Conservation (phyloP, 2,888 invertebrate species). For the Pyralis farinalis region DNA sequence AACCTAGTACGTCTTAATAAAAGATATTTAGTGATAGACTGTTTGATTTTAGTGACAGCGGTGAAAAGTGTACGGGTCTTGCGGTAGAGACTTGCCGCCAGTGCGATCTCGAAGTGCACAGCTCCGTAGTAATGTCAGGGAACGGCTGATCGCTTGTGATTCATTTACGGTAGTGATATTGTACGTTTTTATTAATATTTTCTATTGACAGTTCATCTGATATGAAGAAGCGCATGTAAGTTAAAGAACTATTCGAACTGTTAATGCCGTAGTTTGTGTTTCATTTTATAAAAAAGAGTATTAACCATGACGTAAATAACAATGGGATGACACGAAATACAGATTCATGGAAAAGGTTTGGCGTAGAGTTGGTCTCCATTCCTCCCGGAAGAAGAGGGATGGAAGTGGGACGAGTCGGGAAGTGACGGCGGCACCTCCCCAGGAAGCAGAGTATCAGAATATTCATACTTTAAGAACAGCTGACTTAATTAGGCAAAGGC, state of each 20-base stretch:
- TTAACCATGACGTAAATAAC: conserved; percentile 35
- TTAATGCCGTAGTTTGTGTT: conserved; percentile 10
- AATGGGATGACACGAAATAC: conserved; percentile 76
- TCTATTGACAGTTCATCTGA: conserved; percentile 25
- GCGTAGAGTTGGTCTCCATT: conserved; percentile 80
- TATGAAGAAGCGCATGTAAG: neutral
- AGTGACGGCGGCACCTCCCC: conserved; percentile 59
- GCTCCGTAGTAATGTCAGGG: conserved; percentile 54
- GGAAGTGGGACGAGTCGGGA: conserved; percentile 74
- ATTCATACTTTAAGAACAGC: conserved; percentile 75
- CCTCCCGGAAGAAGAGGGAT: conserved; percentile 80
- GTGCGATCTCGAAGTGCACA: conserved; percentile 16
- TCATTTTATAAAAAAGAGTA: neutral
- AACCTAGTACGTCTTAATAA: conserved; percentile 72
- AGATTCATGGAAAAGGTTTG: conserved; percentile 80
- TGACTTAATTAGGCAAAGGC: conserved; percentile 73
- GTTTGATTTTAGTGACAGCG: conserved; percentile 34
- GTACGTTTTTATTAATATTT: conserved; percentile 27
- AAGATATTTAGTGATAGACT: conserved; percentile 50
- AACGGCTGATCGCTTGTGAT: conserved; percentile 56
- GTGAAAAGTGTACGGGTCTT: conserved; percentile 14
- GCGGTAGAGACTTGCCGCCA: conserved; percentile 9
- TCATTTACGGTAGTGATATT: conserved; percentile 35
- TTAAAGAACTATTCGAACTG: neutral
- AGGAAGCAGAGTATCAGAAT: conserved; percentile 74